Evolutionary conservation across 2,113 vertebrate species (phyloP), one percentile per base, ranked within the genome.

Genomic region (Egretta garzetta): DNA sequence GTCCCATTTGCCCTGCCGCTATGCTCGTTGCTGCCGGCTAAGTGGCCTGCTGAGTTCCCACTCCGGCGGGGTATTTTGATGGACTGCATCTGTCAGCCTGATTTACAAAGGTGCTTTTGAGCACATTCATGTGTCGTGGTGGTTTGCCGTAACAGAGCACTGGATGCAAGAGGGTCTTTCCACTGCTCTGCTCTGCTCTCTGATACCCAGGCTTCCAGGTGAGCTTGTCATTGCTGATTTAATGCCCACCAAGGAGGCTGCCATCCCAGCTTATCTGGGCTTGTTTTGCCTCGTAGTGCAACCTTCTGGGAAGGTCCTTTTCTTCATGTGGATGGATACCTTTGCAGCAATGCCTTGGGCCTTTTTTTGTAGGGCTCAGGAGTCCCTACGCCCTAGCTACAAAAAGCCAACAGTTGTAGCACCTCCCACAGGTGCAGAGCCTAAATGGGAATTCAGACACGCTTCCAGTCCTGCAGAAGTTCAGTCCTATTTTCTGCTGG

Each of bases 91-190:
- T 89, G 75, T 60, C 86, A 84, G 52, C 16, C 72, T 93, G 73
- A 88, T 94, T 93, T 89, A 89, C 83, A 80, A 63, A 93, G 80
- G 80, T 91, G 60, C 26, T 91, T 96, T 96, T 89, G 86, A 91
- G 50, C n/a, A 89, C 23, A 45, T 86, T 74, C 5, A 4, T 35
- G 28, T 50, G 28, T 59, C 4, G 1, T 37, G 32, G 19, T 71
- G 68, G 30, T 63, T 71, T 85, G 70, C 24, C 16, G 2, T 56
- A 75, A 39, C 23, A 95, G 52, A 89, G 12, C 7, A 85, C 56
- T 60, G 80, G 52, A 68, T 82, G 47, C 3, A 6, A 80, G 89
- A 91, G 80, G 21, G 79, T 86, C 72, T 97, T 95, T 96, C 93
- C 50, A 8, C n/a, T 62, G 50, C 52, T 85, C 28, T 87, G 59